Evolutionary conservation across 1,140 invertebrate species (phyloP).

Genomic region (Saxidomus purpurata): DNA sequence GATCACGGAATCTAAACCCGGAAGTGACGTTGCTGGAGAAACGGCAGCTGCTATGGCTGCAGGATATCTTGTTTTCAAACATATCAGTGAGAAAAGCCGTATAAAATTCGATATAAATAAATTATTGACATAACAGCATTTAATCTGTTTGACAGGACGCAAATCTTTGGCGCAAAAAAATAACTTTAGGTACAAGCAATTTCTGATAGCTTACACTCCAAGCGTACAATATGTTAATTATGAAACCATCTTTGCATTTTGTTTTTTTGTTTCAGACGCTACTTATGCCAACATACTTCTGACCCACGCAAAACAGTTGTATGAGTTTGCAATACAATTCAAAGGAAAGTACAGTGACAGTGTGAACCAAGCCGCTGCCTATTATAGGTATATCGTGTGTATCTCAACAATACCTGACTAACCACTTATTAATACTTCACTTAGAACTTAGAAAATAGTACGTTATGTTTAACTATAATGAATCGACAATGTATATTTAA

Average conservation of each 20-base stretch:
- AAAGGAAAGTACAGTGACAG: constrained; percentile 87
- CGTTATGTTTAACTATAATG: no score
- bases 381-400: constrained; percentile 63
- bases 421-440: no score
- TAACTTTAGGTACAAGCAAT: no score
- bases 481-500: no score
- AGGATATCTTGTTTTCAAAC: constrained; percentile 74
- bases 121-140: neutral
- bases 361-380: constrained; percentile 71
- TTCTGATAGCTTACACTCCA: no score
- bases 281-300: constrained; percentile 87
- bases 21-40: constrained; percentile 80
- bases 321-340: constrained; percentile 88
- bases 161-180: neutral
- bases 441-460: no score
- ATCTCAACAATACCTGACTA: no score
- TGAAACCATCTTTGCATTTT: no score
- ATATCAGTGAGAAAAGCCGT: constrained; percentile 84
- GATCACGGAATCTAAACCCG: constrained; percentile 70
- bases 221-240: no score
- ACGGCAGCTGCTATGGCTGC: constrained; percentile 80
- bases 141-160: neutral
- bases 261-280: constrained; percentile 82
- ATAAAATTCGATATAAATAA: neutral
- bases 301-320: constrained; percentile 88